phyloP scores from a whole-genome alignment of 2,113 vertebrate species.

The Plectropomus leopardus region DNA sequence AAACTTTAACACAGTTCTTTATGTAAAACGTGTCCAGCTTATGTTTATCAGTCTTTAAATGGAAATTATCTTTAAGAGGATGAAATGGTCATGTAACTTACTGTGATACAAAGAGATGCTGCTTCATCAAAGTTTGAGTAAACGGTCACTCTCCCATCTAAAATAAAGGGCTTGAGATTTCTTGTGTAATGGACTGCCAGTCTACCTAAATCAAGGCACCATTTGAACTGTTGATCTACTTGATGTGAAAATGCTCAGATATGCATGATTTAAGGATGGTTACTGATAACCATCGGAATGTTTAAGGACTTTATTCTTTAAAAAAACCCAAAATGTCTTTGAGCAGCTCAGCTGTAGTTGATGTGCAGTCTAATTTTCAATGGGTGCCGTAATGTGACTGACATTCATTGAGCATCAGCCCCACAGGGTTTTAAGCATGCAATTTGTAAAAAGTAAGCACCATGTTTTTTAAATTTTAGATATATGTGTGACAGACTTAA shows the following conservation, averaged over 20 bases:
- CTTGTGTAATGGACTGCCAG: neutral
- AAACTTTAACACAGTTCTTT: neutral
- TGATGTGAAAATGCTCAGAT: neutral
- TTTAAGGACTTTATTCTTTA: neutral
- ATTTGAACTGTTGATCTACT: neutral
- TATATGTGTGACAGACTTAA: neutral
- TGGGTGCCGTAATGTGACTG: neutral
- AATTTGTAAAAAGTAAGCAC: neutral
- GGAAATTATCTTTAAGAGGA: neutral
- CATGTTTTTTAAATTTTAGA: neutral
- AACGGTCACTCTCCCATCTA: neutral
- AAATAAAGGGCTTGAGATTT: neutral
- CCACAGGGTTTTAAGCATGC: neutral
- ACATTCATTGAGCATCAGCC: neutral
- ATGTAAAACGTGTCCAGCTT: neutral
- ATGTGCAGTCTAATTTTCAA: neutral
- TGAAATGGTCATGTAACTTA: neutral
- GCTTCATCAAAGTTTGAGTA: neutral
- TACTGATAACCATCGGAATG: neutral
- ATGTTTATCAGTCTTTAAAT: neutral
- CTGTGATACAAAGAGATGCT: neutral
- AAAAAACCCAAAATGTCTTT: neutral
- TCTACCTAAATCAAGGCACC: neutral
- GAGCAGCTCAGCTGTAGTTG: neutral
- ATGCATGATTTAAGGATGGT: neutral